phyloP scores from a whole-genome alignment of 2,113 vertebrate species.

The Scatophagus argus region DNA sequence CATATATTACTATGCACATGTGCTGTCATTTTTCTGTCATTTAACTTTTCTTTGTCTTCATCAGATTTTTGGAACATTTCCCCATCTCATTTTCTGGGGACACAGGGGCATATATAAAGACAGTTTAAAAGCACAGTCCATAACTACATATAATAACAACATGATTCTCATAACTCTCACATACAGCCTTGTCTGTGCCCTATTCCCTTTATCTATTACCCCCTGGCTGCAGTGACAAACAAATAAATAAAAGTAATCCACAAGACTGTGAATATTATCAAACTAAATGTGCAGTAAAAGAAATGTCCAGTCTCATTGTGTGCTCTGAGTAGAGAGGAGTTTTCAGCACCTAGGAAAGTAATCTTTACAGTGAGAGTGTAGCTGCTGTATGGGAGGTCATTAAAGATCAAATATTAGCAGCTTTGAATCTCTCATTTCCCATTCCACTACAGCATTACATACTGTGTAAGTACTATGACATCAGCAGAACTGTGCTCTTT shows the following conservation, averaged over 20 bases:
- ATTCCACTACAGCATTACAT: neutral
- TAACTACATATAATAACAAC: neutral
- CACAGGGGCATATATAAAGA: neutral
- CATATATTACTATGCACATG: neutral
- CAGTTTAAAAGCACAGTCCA: neutral
- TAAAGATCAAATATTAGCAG: constrained; percentile 8
- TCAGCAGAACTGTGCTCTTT: neutral
- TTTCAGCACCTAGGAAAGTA: constrained; percentile 5
- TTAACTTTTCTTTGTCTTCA: neutral
- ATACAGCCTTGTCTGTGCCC: neutral
- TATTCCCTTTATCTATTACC: neutral
- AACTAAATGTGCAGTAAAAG: neutral
- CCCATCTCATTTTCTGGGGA: neutral
- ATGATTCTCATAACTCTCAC: neutral
- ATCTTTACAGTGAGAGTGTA: neutral
- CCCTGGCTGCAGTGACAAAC: neutral
- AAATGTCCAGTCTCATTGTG: neutral
- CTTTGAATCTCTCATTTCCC: constrained; percentile 11
- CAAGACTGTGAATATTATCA: neutral
- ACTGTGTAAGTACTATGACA: too few relatives aligned
- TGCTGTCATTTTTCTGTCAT: neutral
- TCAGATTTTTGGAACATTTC: neutral
- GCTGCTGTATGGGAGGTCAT: neutral
- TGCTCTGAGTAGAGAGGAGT: neutral
- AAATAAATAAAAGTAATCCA: neutral